phyloP scores from a whole-genome alignment of 1,140 invertebrate species.

The Saccostrea echinata region DNA sequence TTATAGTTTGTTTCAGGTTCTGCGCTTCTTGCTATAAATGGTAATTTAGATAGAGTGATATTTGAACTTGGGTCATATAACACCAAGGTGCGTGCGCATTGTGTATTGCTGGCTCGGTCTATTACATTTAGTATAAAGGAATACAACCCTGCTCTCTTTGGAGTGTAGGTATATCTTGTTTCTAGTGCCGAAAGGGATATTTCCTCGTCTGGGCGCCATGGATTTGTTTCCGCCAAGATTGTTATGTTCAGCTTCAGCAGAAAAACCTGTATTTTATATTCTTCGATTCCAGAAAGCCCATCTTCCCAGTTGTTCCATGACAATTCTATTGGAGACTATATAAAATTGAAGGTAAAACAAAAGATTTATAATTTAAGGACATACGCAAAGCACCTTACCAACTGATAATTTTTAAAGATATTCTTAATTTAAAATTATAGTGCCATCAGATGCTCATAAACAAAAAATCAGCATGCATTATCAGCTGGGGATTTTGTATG shows the following conservation, averaged over 20 bases:
- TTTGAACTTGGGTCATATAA: neutral
- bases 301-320: neutral
- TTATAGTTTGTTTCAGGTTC: neutral
- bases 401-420: no score
- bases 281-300: slow-evolving; percentile 4
- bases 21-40: neutral
- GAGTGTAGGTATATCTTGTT: slow-evolving; percentile 8
- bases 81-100: neutral
- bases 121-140: slow-evolving; percentile 2
- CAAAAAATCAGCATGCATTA: no score
- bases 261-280: neutral
- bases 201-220: slow-evolving; percentile 10
- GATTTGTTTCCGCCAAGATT: neutral
- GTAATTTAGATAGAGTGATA: neutral
- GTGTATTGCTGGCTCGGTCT: slow-evolving; percentile 11
- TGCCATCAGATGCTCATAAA: no score
- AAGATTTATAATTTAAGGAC: no score
- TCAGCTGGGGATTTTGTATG: no score
- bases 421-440: no score
- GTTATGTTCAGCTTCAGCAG: neutral
- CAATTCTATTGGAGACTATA: neutral
- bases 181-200: neutral
- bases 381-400: no score
- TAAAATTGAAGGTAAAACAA: neutral
- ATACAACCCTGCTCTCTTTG: slow-evolving; percentile 10